A percentile compares a stretch with the other conserved stretches of the same genome.
These are phyloP conservation scores for Neotoma lepida DNA, from an alignment of 2,113 vertebrate species.

Conservation along the genomic window DNA sequence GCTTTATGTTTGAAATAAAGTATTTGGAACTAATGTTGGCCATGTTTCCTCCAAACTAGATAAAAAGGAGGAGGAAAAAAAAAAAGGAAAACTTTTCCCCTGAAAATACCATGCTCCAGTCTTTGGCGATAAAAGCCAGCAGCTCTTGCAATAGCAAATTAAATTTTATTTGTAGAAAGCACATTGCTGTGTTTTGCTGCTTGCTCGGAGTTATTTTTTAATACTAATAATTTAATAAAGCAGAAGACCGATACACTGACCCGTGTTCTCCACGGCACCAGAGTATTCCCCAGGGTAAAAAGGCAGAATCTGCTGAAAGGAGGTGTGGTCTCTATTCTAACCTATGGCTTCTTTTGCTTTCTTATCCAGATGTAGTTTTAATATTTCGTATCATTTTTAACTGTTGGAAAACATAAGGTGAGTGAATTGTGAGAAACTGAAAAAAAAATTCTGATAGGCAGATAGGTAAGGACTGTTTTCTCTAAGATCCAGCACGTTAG, in stretches of 20 bases:
- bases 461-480: not conserved
- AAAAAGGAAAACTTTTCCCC: slow-evolving; percentile 68
- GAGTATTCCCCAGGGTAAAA: slow-evolving; percentile 84
- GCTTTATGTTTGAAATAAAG: slow-evolving; percentile 89
- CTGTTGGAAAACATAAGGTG: slow-evolving; percentile 73
- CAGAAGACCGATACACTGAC: slow-evolving; percentile 75
- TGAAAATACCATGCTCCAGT: slow-evolving; percentile 68
- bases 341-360: slow-evolving; percentile 73
- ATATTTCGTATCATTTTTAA: slow-evolving; percentile 80
- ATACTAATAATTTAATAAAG: slow-evolving; percentile 84
- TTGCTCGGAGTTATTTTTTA: slow-evolving; percentile 82
- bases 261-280: slow-evolving; percentile 81
- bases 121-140: slow-evolving; percentile 72
- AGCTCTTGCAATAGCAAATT: slow-evolving; percentile 80
- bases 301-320: slow-evolving; percentile 83
- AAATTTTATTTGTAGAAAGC: slow-evolving; percentile 77
- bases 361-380: slow-evolving; percentile 78
- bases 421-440: slow-evolving; percentile 75
- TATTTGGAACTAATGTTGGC: slow-evolving; percentile 85
- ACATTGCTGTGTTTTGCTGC: slow-evolving; percentile 63
- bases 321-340: slow-evolving; percentile 85
- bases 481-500: slow-evolving; percentile 44
- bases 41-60: slow-evolving; percentile 82
- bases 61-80: slow-evolving; percentile 69
- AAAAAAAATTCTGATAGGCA: slow-evolving; percentile 40